Conservation (phyloP, 1,140 invertebrate genomes). For the Panagrolaimus sp. region DNA sequence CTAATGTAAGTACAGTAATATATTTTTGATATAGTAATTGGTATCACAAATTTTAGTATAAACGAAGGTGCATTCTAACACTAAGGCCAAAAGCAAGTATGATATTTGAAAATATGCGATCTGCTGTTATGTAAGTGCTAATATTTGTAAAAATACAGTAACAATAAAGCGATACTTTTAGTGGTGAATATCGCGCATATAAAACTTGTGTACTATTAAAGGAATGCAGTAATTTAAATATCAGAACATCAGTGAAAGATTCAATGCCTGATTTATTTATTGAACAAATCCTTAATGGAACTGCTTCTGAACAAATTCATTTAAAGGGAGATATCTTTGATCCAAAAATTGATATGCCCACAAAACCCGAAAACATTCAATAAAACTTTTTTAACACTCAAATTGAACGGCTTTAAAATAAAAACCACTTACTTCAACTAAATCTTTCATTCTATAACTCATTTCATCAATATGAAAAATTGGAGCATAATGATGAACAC, state of each 20-base stretch:
- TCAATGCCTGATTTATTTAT: background rate
- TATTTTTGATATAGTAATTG: background rate
- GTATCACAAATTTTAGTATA: background rate
- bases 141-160: too few relatives aligned
- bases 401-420: too few relatives aligned
- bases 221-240: background rate
- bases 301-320: background rate
- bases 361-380: too few relatives aligned
- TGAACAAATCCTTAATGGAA: background rate
- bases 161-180: background rate
- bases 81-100: background rate
- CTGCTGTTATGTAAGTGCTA: too few relatives aligned
- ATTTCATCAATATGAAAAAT: constrained; percentile 38
- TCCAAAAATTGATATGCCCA: too few relatives aligned
- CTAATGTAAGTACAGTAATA: constrained; percentile 1
- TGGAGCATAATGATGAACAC: constrained; percentile 28
- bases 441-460: constrained; percentile 42
- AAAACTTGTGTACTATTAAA: background rate
- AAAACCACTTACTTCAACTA: constrained; percentile 28
- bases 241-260: background rate
- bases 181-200: background rate
- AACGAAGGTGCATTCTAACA: background rate
- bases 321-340: background rate
- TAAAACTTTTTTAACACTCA: background rate
- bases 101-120: constrained; percentile 6